These are phyloP conservation scores for Thymelicus sylvestris DNA, from an alignment of 2,888 invertebrate species.

Conservation along the genomic window DNA sequence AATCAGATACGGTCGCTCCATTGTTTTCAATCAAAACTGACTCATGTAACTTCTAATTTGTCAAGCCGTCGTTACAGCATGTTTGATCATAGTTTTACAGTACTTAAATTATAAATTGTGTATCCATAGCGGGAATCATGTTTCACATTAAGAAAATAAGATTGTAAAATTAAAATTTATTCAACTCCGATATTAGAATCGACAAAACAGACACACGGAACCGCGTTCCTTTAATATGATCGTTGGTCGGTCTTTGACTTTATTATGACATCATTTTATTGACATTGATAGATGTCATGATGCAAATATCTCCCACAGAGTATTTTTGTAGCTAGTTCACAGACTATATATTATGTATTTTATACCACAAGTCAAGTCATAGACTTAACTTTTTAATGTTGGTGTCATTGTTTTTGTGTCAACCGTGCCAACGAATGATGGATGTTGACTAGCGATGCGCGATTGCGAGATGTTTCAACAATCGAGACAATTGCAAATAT, in stretches of 20 bases:
- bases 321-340: too few species aligned
- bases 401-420: too few species aligned
- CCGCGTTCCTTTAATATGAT: conserved; percentile 2
- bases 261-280: conserved; percentile 23
- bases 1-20: conserved; percentile 56
- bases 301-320: too few species aligned
- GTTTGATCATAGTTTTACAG: background rate
- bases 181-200: background rate
- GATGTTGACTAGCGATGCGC: too few species aligned
- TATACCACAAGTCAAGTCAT: too few species aligned
- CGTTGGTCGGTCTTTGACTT: conserved; percentile 3
- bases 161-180: background rate
- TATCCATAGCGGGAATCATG: background rate
- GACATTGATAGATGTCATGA: conserved; percentile 17
- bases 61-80: conserved; percentile 7
- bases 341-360: too few species aligned
- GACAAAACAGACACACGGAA: conserved; percentile 14
- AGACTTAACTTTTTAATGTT: too few species aligned
- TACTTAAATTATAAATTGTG: background rate
- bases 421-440: too few species aligned
- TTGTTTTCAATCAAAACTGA: conserved; percentile 63
- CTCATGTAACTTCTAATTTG: conserved; percentile 42
- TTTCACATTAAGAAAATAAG: conserved; percentile 12
- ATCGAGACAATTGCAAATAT: too few species aligned
- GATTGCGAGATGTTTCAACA: too few species aligned